These are phyloP conservation scores for Borostomias antarcticus DNA, from an alignment of 2,797 vertebrate species.

Conservation along the genomic window DNA sequence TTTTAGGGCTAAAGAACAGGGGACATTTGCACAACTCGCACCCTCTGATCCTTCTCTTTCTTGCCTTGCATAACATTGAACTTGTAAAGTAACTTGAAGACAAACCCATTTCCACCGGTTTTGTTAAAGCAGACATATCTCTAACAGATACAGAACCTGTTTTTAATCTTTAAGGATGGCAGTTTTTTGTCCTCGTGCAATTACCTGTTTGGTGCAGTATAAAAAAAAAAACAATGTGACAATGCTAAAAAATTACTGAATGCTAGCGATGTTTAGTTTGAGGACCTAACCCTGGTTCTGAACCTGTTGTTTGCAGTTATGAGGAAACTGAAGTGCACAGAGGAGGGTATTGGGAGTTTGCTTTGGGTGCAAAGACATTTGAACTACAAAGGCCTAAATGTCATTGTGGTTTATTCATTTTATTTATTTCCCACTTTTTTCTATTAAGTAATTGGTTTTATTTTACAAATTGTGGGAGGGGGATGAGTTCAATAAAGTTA, in stretches of 20 bases:
- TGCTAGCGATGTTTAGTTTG: constrained; percentile 1
- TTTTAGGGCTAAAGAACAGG: constrained; percentile 1
- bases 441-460: constrained; percentile 21
- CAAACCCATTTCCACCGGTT: background rate
- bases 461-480: constrained; percentile 18
- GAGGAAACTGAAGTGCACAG: constrained; percentile 1
- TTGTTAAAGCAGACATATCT: background rate
- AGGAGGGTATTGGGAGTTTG: constrained; percentile 6
- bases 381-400: background rate
- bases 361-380: constrained; percentile 17
- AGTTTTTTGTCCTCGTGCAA: constrained; percentile 7
- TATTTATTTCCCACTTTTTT: constrained; percentile 21
- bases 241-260: background rate
- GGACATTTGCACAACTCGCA: background rate
- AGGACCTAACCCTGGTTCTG: too few species aligned
- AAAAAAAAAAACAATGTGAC: background rate
- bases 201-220: background rate
- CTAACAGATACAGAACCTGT: background rate
- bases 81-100: background rate
- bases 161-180: background rate
- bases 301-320: background rate
- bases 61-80: constrained; percentile 1
- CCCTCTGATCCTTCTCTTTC: background rate
- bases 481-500: constrained; percentile 42
- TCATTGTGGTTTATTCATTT: constrained; percentile 8